phyloP scores from a whole-genome alignment of 2,113 vertebrate genomes.

The Cephalopterus ornatus region DNA sequence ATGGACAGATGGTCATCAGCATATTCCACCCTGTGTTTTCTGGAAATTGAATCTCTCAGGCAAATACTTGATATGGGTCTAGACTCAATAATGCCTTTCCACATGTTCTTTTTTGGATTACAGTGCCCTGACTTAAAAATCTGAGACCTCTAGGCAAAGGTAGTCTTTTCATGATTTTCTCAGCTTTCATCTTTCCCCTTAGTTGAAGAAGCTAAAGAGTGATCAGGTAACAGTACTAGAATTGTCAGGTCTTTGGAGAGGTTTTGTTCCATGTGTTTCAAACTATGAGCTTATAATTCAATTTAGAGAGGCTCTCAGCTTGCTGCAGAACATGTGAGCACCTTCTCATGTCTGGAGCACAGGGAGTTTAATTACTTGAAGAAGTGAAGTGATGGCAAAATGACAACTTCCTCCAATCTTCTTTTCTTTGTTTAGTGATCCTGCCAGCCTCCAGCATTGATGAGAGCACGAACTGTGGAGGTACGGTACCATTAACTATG shows the following conservation, averaged over 20 bases:
- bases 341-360: background rate
- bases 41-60: background rate
- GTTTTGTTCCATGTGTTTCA: background rate
- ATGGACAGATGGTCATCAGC: background rate
- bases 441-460: slow-evolving; percentile 94
- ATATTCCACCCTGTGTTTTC: background rate
- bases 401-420: slow-evolving; percentile 17
- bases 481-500: slow-evolving; percentile 76
- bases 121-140: background rate
- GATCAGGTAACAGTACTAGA: background rate
- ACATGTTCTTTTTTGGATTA: background rate
- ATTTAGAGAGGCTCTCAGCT: background rate
- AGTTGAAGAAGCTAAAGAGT: background rate
- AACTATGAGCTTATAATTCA: background rate
- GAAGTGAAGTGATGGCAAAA: slow-evolving; percentile 22
- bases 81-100: background rate
- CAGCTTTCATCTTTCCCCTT: background rate
- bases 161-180: background rate
- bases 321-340: background rate
- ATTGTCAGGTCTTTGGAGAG: background rate
- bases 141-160: background rate
- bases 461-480: slow-evolving; percentile 86
- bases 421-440: slow-evolving; percentile 82
- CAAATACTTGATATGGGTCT: background rate
- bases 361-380: slow-evolving; percentile 27